phyloP scores from a whole-genome alignment of 2,888 invertebrate genomes.

The Lysandra bellargus region DNA sequence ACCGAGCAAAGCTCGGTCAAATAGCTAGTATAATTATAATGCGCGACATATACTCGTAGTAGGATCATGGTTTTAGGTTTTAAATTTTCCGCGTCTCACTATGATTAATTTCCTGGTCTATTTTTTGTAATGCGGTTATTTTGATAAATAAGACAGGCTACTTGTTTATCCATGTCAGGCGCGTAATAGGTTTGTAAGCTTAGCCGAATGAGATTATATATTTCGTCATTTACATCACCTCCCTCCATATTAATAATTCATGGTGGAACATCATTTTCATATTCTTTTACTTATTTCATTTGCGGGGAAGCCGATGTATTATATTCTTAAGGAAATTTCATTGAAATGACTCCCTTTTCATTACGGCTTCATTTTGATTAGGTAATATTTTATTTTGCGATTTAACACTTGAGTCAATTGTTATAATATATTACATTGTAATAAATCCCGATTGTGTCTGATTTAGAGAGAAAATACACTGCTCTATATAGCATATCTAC shows the following conservation, averaged over 20 bases:
- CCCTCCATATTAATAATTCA: slow-evolving; percentile 45
- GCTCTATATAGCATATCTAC: no score
- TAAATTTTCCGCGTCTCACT: not conserved
- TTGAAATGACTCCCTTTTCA: slow-evolving; percentile 23
- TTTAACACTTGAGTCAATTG: not conserved
- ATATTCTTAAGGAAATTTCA: slow-evolving; percentile 22
- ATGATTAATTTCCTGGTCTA: not conserved
- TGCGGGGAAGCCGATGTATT: slow-evolving; percentile 7
- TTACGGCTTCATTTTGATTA: not conserved
- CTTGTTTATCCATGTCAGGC: slow-evolving; percentile 18
- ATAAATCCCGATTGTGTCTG: no score
- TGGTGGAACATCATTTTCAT: slow-evolving; percentile 46
- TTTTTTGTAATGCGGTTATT: not conserved
- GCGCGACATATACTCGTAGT: no score
- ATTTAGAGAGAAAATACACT: no score
- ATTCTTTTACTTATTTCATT: slow-evolving; percentile 40
- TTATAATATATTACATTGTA: not conserved
- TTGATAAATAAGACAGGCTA: not conserved
- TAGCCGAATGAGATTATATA: slow-evolving; percentile 37
- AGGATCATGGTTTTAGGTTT: no score
- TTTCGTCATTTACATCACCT: slow-evolving; percentile 34
- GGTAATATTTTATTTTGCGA: not conserved
- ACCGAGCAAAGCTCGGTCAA: no score
- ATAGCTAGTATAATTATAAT: not conserved
- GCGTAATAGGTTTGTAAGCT: slow-evolving; percentile 27